Conservation (phyloP, 2,797 vertebrate genomes). For the Enoplosus armatus region DNA sequence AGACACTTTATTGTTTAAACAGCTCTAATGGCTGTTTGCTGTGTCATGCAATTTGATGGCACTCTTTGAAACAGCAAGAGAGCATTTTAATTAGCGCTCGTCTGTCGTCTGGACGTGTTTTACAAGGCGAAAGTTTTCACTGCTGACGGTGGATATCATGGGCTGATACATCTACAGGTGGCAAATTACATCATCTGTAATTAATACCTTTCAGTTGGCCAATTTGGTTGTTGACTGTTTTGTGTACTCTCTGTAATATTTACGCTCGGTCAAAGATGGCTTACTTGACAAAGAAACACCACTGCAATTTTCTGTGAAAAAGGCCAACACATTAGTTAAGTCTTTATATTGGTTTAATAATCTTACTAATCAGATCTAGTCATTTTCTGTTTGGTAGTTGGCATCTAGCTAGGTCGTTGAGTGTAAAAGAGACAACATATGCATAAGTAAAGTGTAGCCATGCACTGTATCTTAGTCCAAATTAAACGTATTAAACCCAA, state of each 20-base stretch:
- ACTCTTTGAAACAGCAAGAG: slow-evolving; percentile 22
- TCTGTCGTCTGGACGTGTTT: background rate
- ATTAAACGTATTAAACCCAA: background rate
- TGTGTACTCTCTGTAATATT: background rate
- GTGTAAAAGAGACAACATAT: too few species aligned
- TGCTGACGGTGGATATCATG: slow-evolving; percentile 9
- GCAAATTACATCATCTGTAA: slow-evolving; percentile 27
- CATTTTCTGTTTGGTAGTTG: background rate
- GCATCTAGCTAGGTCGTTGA: background rate
- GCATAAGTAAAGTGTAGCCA: background rate
- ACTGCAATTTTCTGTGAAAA: background rate
- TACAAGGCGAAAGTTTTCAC: slow-evolving; percentile 18
- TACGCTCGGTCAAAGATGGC: background rate
- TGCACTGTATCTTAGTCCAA: background rate
- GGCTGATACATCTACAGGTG: background rate
- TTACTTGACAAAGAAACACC: slow-evolving; percentile 1
- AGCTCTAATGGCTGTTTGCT: slow-evolving; percentile 27
- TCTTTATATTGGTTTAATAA: background rate
- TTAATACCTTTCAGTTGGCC: slow-evolving; percentile 19
- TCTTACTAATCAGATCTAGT: background rate
- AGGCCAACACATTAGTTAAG: background rate
- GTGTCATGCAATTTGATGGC: slow-evolving; percentile 16
- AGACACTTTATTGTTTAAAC: slow-evolving; percentile 24
- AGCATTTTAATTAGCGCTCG: slow-evolving; percentile 32
- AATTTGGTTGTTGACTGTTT: slow-evolving; percentile 15